Evolutionary conservation across 2,797 vertebrate genomes (phyloP).

Genomic region (Girardinus metallicus): DNA sequence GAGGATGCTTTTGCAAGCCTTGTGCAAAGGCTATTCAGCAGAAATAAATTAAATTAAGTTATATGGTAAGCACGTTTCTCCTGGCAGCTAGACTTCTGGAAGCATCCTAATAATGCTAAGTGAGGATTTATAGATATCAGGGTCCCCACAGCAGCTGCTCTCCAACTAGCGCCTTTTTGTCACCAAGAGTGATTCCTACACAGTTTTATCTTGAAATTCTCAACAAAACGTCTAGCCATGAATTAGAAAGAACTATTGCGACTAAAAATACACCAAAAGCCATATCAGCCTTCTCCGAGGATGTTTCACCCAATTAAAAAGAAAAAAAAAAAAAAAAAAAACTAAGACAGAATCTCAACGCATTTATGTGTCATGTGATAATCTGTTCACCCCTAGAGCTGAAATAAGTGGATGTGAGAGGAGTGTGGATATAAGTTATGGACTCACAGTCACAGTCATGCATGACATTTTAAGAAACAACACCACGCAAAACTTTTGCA

Average conservation of each 20-base stretch:
- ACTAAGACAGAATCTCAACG: neutral
- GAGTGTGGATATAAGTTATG: conserved; percentile 28
- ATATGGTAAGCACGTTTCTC: neutral
- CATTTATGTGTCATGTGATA: conserved; percentile 4
- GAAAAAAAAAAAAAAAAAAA: neutral
- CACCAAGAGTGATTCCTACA: neutral
- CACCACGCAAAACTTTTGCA: conserved; percentile 31
- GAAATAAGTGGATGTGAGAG: conserved; percentile 35
- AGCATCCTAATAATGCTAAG: neutral
- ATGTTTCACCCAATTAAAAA: neutral
- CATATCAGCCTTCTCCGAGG: neutral
- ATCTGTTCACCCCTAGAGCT: neutral
- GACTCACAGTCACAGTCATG: conserved; percentile 39
- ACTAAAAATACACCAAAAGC: neutral
- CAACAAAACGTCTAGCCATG: neutral
- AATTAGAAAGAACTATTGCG: neutral
- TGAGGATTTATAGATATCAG: conserved; percentile 1
- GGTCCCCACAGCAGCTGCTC: neutral
- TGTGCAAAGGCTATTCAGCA: neutral
- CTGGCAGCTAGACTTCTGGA: neutral
- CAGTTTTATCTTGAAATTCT: neutral
- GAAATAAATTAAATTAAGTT: neutral
- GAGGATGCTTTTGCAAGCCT: neutral
- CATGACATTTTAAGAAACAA: conserved; percentile 57
- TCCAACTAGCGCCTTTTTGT: neutral